Percentiles rank a stretch among this genome's conserved stretches.
Evolutionary conservation across 1,140 invertebrate species (phyloP).

Genomic region (Drosophila punjabiensis): DNA sequence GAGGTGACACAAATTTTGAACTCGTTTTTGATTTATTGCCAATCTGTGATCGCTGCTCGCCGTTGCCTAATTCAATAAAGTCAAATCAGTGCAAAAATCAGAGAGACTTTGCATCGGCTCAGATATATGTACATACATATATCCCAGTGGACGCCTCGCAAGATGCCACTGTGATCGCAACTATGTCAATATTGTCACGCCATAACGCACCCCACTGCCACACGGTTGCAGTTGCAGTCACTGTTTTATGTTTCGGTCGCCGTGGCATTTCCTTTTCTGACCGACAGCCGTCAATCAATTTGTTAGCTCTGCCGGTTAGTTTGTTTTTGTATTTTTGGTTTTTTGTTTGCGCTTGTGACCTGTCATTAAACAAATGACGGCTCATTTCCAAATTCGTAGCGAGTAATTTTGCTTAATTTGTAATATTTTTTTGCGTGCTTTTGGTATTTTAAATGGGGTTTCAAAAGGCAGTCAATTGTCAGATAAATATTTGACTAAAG

Average conservation of each 20-base stretch:
- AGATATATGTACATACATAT: slow-evolving; percentile 1
- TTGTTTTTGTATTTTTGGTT: background rate
- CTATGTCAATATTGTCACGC: slow-evolving; percentile 73
- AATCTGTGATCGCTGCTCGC: slow-evolving; percentile 21
- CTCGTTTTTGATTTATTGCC: slow-evolving; percentile 67
- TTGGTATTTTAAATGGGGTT: slow-evolving; percentile 31
- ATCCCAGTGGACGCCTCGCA: slow-evolving; percentile 31
- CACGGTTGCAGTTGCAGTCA: slow-evolving; percentile 35
- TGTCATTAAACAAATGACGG: slow-evolving; percentile 81
- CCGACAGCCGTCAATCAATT: slow-evolving; percentile 80
- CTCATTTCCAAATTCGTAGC: slow-evolving; percentile 70
- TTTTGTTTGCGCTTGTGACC: slow-evolving; percentile 21
- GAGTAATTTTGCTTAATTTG: slow-evolving; percentile 76
- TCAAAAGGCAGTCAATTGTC: background rate
- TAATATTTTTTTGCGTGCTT: slow-evolving; percentile 52
- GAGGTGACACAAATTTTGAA: slow-evolving; percentile 73
- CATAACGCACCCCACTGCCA: slow-evolving; percentile 50
- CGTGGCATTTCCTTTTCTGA: slow-evolving; percentile 73
- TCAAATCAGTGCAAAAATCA: slow-evolving; percentile 66
- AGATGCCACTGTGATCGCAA: slow-evolving; percentile 54
- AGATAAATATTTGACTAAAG: background rate
- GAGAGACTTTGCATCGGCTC: slow-evolving; percentile 54
- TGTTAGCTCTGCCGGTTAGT: slow-evolving; percentile 58
- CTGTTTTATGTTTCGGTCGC: slow-evolving; percentile 32
- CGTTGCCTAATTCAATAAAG: slow-evolving; percentile 72